Percentiles rank a stretch among this genome's conserved stretches.
Evolutionary conservation across 92 coral and sea anemone species (phyloP).

Genomic region (Scolanthus callimorphus): DNA sequence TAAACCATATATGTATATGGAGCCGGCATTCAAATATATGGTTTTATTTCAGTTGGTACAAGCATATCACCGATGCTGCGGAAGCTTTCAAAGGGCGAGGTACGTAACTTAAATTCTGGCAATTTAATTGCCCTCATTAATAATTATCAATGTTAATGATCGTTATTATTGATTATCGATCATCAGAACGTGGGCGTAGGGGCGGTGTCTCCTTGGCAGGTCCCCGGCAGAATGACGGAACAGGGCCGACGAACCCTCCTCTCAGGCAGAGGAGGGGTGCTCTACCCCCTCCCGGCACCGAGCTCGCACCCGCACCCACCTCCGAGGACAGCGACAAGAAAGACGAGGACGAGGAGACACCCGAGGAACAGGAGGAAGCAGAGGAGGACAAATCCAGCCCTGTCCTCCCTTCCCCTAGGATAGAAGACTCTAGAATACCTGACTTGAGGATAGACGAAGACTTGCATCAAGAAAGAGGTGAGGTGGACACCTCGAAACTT

Average conservation of each 20-base stretch:
- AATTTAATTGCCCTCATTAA: no score
- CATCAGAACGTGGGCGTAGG: constrained; percentile 91
- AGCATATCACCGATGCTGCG: constrained; percentile 89
- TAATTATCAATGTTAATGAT: background rate
- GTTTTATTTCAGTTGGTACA: constrained; percentile 77
- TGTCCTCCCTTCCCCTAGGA: no score
- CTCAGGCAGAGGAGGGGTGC: constrained; percentile 18
- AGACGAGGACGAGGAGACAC: constrained; percentile 43
- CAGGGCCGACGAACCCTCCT: constrained; percentile 2
- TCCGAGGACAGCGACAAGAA: constrained; percentile 31
- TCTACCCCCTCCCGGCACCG: constrained; percentile 47
- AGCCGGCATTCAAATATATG: no score
- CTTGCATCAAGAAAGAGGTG: background rate
- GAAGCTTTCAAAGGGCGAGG: constrained; percentile 93
- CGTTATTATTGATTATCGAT: no score
- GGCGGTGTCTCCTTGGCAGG: constrained; percentile 77
- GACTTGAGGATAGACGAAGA: no score
- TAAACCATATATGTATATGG: no score
- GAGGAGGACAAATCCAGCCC: constrained; percentile 28
- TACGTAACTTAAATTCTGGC: no score
- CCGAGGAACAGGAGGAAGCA: constrained; percentile 32
- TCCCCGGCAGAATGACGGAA: constrained; percentile 27
- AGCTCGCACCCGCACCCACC: constrained; percentile 31
- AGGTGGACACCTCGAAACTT: constrained; percentile 15
- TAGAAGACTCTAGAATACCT: no score